Conservation (phyloP, 2,888 invertebrate species). For the Pachydiplax longipennis region DNA sequence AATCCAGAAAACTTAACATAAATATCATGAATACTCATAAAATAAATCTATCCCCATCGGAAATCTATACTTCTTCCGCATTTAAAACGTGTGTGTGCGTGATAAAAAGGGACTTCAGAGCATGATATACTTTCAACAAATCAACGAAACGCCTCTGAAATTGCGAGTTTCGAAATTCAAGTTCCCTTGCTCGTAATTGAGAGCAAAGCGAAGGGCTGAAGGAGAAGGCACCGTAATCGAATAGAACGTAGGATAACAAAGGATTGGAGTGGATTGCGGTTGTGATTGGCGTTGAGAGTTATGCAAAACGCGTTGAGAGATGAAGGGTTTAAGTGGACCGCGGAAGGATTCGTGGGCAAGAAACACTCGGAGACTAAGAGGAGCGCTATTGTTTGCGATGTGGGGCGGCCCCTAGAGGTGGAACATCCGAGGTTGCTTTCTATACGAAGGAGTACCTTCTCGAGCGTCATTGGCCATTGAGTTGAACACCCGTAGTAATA, state of each 20-base stretch:
- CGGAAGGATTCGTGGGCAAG: background rate
- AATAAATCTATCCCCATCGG: too few species aligned
- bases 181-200: background rate
- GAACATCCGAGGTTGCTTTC: background rate
- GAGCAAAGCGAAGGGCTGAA: background rate
- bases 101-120: too few species aligned
- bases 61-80: too few species aligned
- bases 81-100: too few species aligned
- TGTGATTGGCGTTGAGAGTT: background rate
- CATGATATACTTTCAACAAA: background rate
- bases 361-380: conserved; percentile 16
- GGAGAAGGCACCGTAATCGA: background rate
- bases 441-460: background rate
- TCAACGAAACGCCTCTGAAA: background rate
- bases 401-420: background rate
- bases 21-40: too few species aligned
- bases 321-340: too few species aligned
- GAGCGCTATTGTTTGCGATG: background rate
- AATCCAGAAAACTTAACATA: too few species aligned
- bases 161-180: background rate
- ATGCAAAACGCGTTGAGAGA: background rate
- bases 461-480: background rate
- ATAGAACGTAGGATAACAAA: background rate
- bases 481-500: background rate
- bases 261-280: background rate